Evolutionary conservation across 2,113 vertebrate species (phyloP).

Genomic region (Rattus rattus): DNA sequence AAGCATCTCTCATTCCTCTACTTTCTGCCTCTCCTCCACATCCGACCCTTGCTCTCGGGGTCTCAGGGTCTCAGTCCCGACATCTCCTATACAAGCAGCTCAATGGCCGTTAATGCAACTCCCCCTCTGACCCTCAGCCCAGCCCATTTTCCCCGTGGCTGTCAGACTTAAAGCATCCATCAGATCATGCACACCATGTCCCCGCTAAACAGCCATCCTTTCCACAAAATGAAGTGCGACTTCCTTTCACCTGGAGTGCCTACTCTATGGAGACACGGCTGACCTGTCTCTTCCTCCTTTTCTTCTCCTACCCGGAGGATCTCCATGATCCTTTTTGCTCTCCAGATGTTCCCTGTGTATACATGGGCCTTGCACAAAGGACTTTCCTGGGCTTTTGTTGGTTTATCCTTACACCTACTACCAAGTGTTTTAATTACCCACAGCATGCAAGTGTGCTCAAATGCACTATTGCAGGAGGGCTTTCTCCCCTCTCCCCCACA

Average conservation of each 20-base stretch:
- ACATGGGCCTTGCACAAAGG: neutral
- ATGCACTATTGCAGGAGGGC: neutral
- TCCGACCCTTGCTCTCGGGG: neutral
- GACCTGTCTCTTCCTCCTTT: neutral
- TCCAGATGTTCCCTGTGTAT: neutral
- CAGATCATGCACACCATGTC: no score
- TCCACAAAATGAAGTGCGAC: neutral
- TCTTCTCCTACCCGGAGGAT: neutral
- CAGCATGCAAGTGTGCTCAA: neutral
- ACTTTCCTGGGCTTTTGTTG: neutral
- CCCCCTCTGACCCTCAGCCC: neutral
- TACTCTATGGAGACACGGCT: neutral
- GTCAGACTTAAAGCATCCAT: neutral
- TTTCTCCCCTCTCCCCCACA: neutral
- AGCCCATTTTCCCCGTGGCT: neutral
- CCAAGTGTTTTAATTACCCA: neutral
- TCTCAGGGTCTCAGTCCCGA: neutral
- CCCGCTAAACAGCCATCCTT: neutral
- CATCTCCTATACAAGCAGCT: neutral
- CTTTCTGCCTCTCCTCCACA: neutral
- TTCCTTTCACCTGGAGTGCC: neutral
- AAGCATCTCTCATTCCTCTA: neutral
- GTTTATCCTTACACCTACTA: neutral
- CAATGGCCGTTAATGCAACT: neutral
- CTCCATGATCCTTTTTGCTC: neutral